Conservation (phyloP, 2,888 invertebrate species). For the Leptothorax acervorum region DNA sequence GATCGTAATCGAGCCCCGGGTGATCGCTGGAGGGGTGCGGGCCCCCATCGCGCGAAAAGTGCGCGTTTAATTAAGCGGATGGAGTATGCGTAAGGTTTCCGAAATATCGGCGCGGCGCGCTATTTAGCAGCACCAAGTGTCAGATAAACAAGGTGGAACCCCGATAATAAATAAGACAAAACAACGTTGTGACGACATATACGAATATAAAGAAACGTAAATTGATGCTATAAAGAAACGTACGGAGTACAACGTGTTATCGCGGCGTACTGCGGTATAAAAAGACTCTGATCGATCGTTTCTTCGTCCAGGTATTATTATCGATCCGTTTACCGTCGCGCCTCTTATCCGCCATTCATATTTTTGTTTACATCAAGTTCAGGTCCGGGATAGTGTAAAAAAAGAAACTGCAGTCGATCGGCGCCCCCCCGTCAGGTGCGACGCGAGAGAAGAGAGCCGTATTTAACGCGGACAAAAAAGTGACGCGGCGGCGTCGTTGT, state of each 20-base stretch:
- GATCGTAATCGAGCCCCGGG: slow-evolving; percentile 33
- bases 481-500: background rate
- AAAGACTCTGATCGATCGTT: background rate
- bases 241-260: background rate
- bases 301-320: background rate
- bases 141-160: background rate
- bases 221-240: background rate
- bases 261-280: background rate
- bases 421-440: background rate
- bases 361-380: slow-evolving; percentile 29
- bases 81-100: slow-evolving; percentile 1
- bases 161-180: background rate
- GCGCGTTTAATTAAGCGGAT: slow-evolving; percentile 34
- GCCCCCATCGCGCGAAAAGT: background rate
- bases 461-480: slow-evolving; percentile 1
- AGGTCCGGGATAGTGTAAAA: background rate
- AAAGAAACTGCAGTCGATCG: background rate
- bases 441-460: background rate
- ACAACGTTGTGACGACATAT: background rate
- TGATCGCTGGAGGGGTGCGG: slow-evolving; percentile 25
- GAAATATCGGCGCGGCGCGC: slow-evolving; percentile 2
- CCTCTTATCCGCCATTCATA: background rate
- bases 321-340: background rate
- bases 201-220: background rate
- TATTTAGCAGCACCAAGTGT: background rate